phyloP scores from a whole-genome alignment of 2,797 vertebrate species.

The Girardinus metallicus region DNA sequence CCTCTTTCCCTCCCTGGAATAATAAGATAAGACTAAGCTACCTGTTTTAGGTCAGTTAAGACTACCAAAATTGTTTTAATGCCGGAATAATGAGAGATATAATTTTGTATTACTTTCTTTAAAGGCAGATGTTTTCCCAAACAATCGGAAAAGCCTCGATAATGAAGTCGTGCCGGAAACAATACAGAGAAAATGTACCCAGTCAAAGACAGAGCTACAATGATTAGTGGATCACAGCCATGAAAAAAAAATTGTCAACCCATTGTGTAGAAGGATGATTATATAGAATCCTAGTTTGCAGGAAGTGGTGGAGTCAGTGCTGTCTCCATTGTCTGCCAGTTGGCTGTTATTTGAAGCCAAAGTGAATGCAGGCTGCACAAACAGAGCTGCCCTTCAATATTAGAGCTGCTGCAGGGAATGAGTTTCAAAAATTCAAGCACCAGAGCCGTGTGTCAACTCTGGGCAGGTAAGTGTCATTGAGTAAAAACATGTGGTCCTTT shows the following conservation, averaged over 20 bases:
- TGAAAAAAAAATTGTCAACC: not conserved
- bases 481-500: not conserved
- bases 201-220: not conserved
- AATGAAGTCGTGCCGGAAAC: not conserved
- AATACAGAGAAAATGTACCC: not conserved
- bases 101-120: not conserved
- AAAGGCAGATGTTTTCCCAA: not conserved
- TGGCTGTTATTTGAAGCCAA: not conserved
- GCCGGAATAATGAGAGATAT: not conserved
- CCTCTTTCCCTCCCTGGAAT: not conserved
- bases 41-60: not conserved
- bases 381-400: not conserved
- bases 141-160: not conserved
- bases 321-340: not conserved
- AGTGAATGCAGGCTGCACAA: not conserved
- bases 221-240: not conserved
- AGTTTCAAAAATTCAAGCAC: not conserved
- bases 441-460: not conserved
- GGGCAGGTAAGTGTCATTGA: not conserved
- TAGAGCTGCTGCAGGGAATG: not conserved
- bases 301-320: not conserved
- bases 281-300: not conserved
- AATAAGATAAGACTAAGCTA: not conserved
- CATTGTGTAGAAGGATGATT: not conserved
- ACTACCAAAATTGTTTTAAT: not conserved